Conservation (phyloP, 1,140 invertebrate species). For the Belonocnema kinseyi region DNA sequence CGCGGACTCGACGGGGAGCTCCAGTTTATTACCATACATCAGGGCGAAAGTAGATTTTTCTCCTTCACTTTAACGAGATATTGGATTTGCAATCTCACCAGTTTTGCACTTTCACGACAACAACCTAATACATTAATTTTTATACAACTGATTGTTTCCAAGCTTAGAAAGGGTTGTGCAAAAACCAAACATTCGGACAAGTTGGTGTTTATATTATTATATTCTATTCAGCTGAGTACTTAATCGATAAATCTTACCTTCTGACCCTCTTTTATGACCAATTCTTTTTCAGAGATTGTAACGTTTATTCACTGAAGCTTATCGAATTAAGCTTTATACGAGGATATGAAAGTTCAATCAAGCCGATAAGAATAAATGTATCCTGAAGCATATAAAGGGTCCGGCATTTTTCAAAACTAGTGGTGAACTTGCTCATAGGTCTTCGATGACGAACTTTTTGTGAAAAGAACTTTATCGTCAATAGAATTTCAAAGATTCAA, state of each 20-base stretch:
- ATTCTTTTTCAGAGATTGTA: conserved; percentile 1
- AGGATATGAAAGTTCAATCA: conserved; percentile 22
- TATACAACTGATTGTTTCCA: neutral
- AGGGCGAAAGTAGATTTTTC: conserved; percentile 43
- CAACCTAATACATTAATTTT: conserved; percentile 42
- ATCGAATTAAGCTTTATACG: conserved; percentile 3
- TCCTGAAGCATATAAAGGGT: conserved; percentile 9
- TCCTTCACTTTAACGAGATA: conserved; percentile 34
- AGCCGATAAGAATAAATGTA: neutral
- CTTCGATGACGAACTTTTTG: neutral
- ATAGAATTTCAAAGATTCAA: too few species aligned
- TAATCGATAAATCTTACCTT: conserved; percentile 1
- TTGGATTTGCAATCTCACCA: conserved; percentile 10
- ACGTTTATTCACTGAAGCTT: conserved; percentile 3
- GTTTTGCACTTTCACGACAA: conserved; percentile 9
- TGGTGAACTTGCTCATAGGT: neutral
- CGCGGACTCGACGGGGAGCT: conserved; percentile 41
- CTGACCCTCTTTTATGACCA: conserved; percentile 16
- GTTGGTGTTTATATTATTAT: too few species aligned
- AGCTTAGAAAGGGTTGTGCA: too few species aligned
- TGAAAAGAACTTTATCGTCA: neutral
- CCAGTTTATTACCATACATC: conserved; percentile 53
- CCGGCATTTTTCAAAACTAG: neutral
- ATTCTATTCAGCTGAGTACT: too few species aligned
- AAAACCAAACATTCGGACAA: too few species aligned